phyloP scores from a whole-genome alignment of 2,113 vertebrate genomes.

The Halcyon malimbica region DNA sequence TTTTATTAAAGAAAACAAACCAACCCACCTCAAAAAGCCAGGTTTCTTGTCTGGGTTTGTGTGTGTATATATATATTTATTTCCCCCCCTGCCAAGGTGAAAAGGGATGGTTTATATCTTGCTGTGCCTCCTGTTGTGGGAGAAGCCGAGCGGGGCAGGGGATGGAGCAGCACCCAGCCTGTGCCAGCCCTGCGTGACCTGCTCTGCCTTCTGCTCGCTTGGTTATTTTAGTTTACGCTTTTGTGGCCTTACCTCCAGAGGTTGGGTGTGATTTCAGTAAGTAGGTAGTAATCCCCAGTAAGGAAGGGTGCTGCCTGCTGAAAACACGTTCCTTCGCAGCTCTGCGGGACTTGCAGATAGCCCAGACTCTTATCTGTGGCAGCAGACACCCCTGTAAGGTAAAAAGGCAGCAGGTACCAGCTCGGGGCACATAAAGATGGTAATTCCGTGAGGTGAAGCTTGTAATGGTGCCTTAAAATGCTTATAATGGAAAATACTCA shows the following conservation, averaged over 20 bases:
- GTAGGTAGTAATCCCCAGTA: not conserved
- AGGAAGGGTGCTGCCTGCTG: not conserved
- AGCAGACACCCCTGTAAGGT: not conserved
- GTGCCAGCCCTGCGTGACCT: not conserved
- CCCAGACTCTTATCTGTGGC: accelerated
- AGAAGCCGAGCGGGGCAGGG: not conserved
- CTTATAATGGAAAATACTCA: not conserved
- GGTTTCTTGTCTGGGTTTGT: not conserved
- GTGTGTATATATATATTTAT: not conserved
- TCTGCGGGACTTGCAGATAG: not conserved
- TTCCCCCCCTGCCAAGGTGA: not conserved
- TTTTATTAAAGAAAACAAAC: not conserved
- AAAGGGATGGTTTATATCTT: not conserved
- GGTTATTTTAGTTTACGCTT: not conserved
- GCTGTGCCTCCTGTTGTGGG: no score
- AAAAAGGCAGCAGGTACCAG: not conserved
- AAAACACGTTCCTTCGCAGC: not conserved
- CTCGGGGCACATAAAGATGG: not conserved
- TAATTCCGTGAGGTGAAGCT: not conserved
- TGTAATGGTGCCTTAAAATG: not conserved
- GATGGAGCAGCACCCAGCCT: not conserved
- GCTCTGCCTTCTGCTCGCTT: not conserved
- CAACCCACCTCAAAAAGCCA: no score
- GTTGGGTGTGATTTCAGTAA: not conserved
- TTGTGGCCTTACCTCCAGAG: not conserved